Base-by-base conservation (phyloP, 2,113 vertebrate species). In the Gnathochromis pfefferi region DNA sequence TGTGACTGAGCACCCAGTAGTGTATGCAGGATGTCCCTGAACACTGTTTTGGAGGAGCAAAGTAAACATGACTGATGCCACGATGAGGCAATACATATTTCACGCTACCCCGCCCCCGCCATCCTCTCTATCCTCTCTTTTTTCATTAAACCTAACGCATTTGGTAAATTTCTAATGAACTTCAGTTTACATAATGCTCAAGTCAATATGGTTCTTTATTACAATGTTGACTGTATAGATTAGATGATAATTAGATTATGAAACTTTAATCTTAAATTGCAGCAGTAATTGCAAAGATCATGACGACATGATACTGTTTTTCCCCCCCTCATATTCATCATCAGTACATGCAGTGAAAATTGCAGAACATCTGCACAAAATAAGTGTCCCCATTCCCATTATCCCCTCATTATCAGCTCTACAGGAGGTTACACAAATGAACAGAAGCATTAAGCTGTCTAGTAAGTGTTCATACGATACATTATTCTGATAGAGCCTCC, bases 1-100 rank as follows among this genome's bases (percentile, higher is more conserved):
- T 85, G 42, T 88, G 57, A 87, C 68, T 65, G 80, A 87, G 16
- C 73, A 75, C 51, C 12, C 28, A 23, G 42, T 5, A 68, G 84
- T 80, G 85, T 86, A 42, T 84, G 33, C 82, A 91, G 35, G 80
- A 68, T 35, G 40, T 78, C 79, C 47, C 63, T 38, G 19, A 79
- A 40, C 73, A 55, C 35, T 45, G 2, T 81, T 26, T 54, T 51
- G 53, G 79, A 84, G 53, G 28, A 65, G 58, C 31, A 80, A 58
- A 53, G 80, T 91, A 89, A 91, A 90, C 84, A 86, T 90, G 90
- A 93, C 83, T 73, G 84, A 92, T 88, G 35, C 54, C 58, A 47
- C 45, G 1, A 51, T 28, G 19, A 87, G 82, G 55, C 47, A 81
- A 86, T 75, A 17, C 51, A 81, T 86, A 85, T 87, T 91, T 93